These are phyloP conservation scores for Asobara japonica DNA, from an alignment of 1,140 invertebrate species.

Conservation along the genomic window DNA sequence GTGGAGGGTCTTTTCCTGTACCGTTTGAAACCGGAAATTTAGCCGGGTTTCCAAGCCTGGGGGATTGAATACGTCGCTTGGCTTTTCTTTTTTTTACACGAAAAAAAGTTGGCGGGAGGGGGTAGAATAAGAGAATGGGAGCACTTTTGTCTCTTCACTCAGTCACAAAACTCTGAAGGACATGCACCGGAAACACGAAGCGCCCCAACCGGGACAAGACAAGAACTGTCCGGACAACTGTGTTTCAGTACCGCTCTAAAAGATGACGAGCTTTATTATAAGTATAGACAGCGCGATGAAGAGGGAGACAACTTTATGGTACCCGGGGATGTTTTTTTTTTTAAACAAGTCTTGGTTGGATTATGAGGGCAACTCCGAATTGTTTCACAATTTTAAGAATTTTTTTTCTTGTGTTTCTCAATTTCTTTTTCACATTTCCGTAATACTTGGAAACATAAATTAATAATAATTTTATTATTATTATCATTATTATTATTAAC, in stretches of 20 bases:
- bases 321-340: too few species aligned
- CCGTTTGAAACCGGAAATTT: neutral
- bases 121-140: too few species aligned
- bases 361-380: too few species aligned
- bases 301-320: neutral
- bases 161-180: neutral
- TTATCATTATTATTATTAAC: too few species aligned
- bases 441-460: too few species aligned
- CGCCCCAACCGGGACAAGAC: neutral
- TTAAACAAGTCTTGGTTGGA: too few species aligned
- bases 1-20: neutral
- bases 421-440: too few species aligned
- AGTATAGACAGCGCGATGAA: slow-evolving; percentile 6
- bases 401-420: neutral
- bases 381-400: neutral
- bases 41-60: neutral
- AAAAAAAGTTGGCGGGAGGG: neutral
- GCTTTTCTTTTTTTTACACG: neutral
- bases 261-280: slow-evolving; percentile 32
- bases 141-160: slow-evolving; percentile 7
- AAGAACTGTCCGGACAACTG: slow-evolving; percentile 20
- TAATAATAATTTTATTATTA: too few species aligned
- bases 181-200: neutral
- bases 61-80: neutral
- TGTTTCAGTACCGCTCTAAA: slow-evolving; percentile 23